Evolutionary conservation across 1,140 invertebrate genomes (phyloP).

Genomic region (Latrodectus geometricus): DNA sequence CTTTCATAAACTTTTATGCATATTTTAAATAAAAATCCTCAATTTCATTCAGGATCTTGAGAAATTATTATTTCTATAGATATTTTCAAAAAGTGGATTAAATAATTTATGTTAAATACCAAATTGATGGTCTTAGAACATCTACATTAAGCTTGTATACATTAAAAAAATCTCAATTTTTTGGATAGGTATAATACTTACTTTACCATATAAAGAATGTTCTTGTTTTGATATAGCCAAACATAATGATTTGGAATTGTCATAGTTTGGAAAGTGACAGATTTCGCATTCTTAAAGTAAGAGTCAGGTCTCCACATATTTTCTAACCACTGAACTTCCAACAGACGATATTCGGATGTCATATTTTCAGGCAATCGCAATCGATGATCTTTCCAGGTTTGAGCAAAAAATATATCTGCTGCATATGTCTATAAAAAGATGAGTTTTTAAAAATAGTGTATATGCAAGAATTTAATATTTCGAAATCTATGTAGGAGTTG

Average conservation of each 20-base stretch:
- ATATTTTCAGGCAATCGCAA: conserved; percentile 75
- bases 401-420: conserved; percentile 91
- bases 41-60: too few relatives aligned
- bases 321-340: conserved; percentile 63
- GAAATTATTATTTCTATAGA: too few relatives aligned
- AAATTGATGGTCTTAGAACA: too few relatives aligned
- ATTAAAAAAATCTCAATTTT: too few relatives aligned
- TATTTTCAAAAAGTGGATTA: too few relatives aligned
- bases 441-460: too few relatives aligned
- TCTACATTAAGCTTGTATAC: too few relatives aligned
- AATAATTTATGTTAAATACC: too few relatives aligned
- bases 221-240: conserved; percentile 64
- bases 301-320: conserved; percentile 65
- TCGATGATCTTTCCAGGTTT: conserved; percentile 87
- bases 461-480: too few relatives aligned
- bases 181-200: conserved; percentile 40
- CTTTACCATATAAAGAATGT: conserved; percentile 65
- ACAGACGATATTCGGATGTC: conserved; percentile 84
- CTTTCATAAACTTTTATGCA: too few relatives aligned
- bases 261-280: conserved; percentile 90
- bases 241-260: conserved; percentile 86
- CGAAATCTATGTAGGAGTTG: too few relatives aligned
- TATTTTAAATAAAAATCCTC: too few relatives aligned
- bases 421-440: conserved; percentile 82
- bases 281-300: conserved; percentile 76